These are phyloP conservation scores for Harpagifer antarcticus DNA, from an alignment of 2,797 vertebrate genomes.

Conservation along the genomic window DNA sequence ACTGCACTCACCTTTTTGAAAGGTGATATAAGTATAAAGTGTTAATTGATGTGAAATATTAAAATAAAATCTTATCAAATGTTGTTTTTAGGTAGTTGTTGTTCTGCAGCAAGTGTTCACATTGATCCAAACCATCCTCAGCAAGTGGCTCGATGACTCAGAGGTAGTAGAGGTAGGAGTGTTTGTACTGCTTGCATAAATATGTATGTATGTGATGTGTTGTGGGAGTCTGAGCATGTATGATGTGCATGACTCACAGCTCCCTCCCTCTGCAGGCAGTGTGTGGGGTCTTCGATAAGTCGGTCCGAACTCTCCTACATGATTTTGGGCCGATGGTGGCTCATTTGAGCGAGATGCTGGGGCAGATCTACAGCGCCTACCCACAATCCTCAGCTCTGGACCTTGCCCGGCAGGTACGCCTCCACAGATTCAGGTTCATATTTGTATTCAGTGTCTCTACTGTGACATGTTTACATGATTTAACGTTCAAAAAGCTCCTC, in stretches of 20 bases:
- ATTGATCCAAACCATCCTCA: conserved; percentile 94
- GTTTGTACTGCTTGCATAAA: not conserved
- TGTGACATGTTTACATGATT: too few species aligned
- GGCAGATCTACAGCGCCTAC: conserved; percentile 94
- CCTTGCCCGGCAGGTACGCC: conserved; percentile 91
- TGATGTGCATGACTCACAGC: conserved; percentile 21
- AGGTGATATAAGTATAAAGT: too few species aligned
- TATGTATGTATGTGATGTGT: not conserved
- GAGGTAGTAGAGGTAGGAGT: conserved; percentile 95
- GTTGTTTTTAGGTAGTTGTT: conserved; percentile 89
- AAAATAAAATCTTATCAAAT: not conserved
- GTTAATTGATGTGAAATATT: too few species aligned
- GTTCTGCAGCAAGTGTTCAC: conserved; percentile 97
- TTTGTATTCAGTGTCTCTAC: too few species aligned
- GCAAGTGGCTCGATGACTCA: conserved; percentile 95
- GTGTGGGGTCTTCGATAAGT: conserved; percentile 96
- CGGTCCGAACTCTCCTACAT: conserved; percentile 93
- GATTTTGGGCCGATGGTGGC: conserved; percentile 96
- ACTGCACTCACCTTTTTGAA: too few species aligned
- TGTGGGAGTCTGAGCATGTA: conserved; percentile 13
- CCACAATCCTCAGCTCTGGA: conserved; percentile 96
- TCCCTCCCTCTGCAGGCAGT: conserved; percentile 86
- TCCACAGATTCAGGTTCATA: not conserved
- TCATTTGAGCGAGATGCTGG: conserved; percentile 96
- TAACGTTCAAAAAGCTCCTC: too few species aligned